Conservation (phyloP, 1,140 invertebrate species). For the Drosophila pandora region DNA sequence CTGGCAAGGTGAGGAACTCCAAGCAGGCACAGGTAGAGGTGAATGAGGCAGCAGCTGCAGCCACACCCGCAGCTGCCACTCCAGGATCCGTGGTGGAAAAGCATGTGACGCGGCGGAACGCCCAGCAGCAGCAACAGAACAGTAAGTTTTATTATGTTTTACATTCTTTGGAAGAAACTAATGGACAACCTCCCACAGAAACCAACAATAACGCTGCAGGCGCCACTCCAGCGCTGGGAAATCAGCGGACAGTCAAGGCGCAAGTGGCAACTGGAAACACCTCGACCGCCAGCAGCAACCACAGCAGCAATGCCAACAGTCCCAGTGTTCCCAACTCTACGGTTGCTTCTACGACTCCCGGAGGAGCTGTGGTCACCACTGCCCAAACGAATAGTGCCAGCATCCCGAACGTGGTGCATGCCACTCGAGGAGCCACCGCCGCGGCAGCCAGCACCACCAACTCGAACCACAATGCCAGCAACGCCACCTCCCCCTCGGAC, state of each 20-base stretch:
- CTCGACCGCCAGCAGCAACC: constrained; percentile 25
- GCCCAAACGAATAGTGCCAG: constrained; percentile 23
- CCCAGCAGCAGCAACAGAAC: constrained; percentile 56
- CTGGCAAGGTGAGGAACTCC: constrained; percentile 87
- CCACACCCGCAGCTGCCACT: constrained; percentile 38
- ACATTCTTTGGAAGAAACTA: too few relatives aligned
- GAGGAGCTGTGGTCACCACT: constrained; percentile 33
- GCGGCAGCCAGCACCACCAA: constrained; percentile 57
- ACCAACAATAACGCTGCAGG: constrained; percentile 28
- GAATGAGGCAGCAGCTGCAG: constrained; percentile 44
- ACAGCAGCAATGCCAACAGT: constrained; percentile 27
- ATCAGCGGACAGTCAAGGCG: constrained; percentile 40
- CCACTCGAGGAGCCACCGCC: constrained; percentile 69
- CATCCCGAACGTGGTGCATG: constrained; percentile 54
- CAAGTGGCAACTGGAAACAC: constrained; percentile 28
- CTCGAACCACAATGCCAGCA: constrained; percentile 39
- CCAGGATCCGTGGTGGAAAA: constrained; percentile 58
- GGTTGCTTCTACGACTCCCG: constrained; percentile 19
- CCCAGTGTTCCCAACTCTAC: constrained; percentile 22
- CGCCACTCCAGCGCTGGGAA: constrained; percentile 12
- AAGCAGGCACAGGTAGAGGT: constrained; percentile 63
- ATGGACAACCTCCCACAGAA: constrained; percentile 30
- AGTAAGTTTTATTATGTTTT: constrained; percentile 42
- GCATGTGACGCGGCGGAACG: constrained; percentile 72
- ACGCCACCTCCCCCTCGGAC: constrained; percentile 68